Percentiles rank a stretch among this genome's conserved stretches.
Evolutionary conservation across 2,113 vertebrate species (phyloP).

Genomic region (Hippocampus barbouri): DNA sequence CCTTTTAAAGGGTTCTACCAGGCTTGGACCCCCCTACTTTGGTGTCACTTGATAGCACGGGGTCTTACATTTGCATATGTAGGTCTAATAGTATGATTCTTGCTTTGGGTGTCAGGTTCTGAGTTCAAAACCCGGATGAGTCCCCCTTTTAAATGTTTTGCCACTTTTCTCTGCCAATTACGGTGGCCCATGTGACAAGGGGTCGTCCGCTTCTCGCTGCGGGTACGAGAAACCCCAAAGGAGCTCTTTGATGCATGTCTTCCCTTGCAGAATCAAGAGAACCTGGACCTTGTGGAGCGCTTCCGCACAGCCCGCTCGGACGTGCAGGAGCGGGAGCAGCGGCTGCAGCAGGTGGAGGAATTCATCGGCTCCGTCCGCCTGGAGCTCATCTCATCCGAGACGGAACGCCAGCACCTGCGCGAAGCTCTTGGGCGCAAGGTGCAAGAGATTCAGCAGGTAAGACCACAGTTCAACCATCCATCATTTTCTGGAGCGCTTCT

Average conservation of each 20-base stretch:
- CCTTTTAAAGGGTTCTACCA: too few species aligned
- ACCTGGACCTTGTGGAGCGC: constrained; percentile 82
- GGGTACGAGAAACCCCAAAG: constrained; percentile 77
- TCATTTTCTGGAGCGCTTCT: constrained; percentile 47
- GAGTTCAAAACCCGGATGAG: too few species aligned
- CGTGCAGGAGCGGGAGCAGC: constrained; percentile 81
- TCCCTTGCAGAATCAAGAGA: constrained; percentile 85
- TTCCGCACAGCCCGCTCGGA: constrained; percentile 81
- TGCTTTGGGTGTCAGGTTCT: too few species aligned
- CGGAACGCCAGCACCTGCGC: constrained; percentile 83
- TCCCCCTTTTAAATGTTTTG: too few species aligned
- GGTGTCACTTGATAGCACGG: too few species aligned
- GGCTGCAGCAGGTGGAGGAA: constrained; percentile 85
- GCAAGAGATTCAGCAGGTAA: constrained; percentile 89
- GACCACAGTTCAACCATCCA: not conserved
- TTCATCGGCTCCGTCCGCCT: constrained; percentile 86
- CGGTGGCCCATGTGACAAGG: too few species aligned
- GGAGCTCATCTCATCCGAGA: constrained; percentile 91
- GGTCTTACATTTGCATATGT: constrained; percentile 14
- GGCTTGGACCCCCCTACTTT: too few species aligned
- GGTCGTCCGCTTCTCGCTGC: constrained; percentile 77
- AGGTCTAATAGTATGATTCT: constrained; percentile 58
- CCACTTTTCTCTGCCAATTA: not conserved
- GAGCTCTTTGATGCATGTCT: constrained; percentile 49
- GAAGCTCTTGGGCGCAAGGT: constrained; percentile 80